Percentiles rank a stretch among this genome's conserved stretches.
Conservation (phyloP, 2,888 invertebrate species). For the Ormyrus pomaceus region DNA sequence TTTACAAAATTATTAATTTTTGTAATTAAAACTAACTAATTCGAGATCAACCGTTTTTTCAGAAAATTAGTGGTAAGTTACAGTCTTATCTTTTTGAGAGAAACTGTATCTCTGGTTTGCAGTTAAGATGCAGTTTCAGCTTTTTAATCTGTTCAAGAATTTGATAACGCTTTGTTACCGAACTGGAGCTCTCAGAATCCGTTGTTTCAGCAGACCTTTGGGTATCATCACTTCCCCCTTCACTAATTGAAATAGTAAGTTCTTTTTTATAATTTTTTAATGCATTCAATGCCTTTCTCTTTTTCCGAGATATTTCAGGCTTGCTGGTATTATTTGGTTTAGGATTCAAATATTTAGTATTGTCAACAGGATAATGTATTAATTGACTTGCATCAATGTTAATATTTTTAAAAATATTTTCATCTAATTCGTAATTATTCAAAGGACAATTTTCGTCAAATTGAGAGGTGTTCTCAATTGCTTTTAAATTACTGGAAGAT, state of each 20-base stretch:
- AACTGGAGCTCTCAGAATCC: slow-evolving; percentile 19
- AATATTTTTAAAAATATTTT: slow-evolving; percentile 25
- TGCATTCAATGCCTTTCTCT: slow-evolving; percentile 10
- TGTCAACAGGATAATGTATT: background rate
- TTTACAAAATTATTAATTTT: too few species aligned
- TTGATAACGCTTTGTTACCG: background rate
- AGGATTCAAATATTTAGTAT: background rate
- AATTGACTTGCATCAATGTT: background rate
- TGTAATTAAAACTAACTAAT: too few species aligned
- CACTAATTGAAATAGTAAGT: background rate
- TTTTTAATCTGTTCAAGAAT: slow-evolving; percentile 41
- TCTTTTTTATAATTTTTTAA: slow-evolving; percentile 28
- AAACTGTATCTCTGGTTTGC: background rate
- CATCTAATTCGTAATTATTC: background rate
- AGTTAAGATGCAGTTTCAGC: slow-evolving; percentile 28
- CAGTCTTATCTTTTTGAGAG: slow-evolving; percentile 11
- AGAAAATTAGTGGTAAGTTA: background rate
- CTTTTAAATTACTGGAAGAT: background rate
- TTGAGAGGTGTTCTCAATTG: background rate
- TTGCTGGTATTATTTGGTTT: background rate
- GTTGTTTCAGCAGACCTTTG: background rate
- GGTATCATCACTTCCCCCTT: background rate
- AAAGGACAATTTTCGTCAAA: background rate
- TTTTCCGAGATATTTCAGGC: slow-evolving; percentile 7
- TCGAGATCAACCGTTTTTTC: too few species aligned